phyloP scores from a whole-genome alignment of 2,113 vertebrate species.

The Cottus gobio region DNA sequence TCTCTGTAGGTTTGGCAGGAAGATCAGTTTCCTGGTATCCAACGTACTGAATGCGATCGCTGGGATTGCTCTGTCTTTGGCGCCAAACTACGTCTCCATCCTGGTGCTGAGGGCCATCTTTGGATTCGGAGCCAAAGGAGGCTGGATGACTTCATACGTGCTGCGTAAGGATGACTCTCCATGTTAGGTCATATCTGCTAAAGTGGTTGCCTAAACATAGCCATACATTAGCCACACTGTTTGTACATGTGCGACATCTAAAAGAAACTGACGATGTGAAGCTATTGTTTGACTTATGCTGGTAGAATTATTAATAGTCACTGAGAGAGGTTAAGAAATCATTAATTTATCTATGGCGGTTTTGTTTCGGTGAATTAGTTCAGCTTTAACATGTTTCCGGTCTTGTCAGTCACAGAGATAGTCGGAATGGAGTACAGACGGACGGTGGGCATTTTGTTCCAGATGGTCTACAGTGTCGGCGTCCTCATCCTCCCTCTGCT shows the following conservation, averaged over 20 bases:
- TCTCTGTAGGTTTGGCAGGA: conserved; percentile 89
- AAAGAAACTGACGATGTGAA: too few species aligned
- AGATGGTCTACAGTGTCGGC: conserved; percentile 93
- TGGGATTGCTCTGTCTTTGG: conserved; percentile 86
- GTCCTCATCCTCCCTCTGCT: conserved; percentile 90
- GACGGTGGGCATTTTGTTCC: conserved; percentile 89
- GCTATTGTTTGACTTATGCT: too few species aligned
- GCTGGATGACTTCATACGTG: conserved; percentile 92
- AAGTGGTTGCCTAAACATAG: neutral
- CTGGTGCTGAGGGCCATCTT: conserved; percentile 89
- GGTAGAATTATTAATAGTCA: neutral
- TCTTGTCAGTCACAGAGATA: conserved; percentile 90
- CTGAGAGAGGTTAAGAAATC: neutral
- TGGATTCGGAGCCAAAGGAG: conserved; percentile 91
- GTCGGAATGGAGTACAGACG: conserved; percentile 91
- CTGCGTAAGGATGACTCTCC: conserved; percentile 82
- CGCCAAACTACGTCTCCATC: conserved; percentile 87
- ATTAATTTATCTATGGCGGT: neutral
- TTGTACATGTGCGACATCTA: too few species aligned
- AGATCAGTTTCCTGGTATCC: conserved; percentile 87
- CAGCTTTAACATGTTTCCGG: neutral
- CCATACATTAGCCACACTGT: neutral
- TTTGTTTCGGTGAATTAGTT: neutral
- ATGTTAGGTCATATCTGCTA: neutral
- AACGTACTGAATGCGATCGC: conserved; percentile 84